phyloP scores from a whole-genome alignment of 2,888 invertebrate genomes.

The Melanostoma mellinum region DNA sequence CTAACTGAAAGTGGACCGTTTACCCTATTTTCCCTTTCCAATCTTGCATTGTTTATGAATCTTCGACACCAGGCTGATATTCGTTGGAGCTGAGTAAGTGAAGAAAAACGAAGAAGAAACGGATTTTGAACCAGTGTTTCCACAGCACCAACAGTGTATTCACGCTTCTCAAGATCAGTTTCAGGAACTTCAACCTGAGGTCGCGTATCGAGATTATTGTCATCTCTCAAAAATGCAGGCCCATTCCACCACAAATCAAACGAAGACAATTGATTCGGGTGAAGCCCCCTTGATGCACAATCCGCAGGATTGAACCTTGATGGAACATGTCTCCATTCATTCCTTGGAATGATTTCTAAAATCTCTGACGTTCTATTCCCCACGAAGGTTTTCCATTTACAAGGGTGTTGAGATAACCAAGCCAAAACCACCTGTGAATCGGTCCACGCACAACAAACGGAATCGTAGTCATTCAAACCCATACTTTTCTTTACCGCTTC shows the following conservation, averaged over 20 bases:
- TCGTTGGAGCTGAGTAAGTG: neutral
- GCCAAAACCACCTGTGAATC: neutral
- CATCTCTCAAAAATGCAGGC: neutral
- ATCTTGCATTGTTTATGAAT: slow-evolving; percentile 7
- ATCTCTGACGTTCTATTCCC: neutral
- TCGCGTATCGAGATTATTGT: neutral
- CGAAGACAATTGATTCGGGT: slow-evolving; percentile 11
- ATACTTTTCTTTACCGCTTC: neutral
- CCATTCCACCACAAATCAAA: slow-evolving; percentile 16
- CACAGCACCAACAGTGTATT: neutral
- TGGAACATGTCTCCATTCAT: slow-evolving; percentile 10
- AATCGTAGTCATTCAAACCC: slow-evolving; percentile 2
- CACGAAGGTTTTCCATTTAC: neutral
- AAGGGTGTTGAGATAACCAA: neutral
- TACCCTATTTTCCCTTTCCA: neutral
- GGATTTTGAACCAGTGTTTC: neutral
- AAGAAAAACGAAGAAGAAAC: slow-evolving; percentile 7
- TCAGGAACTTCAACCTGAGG: neutral
- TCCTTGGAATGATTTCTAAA: neutral
- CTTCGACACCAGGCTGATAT: slow-evolving; percentile 15
- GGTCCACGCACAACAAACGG: slow-evolving; percentile 8
- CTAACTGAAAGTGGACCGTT: slow-evolving; percentile 5
- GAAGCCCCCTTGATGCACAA: slow-evolving; percentile 15
- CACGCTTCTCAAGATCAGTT: slow-evolving; percentile 8
- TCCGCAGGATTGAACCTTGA: neutral